A percentile compares a stretch with the other conserved stretches of the same genome.
Conservation (phyloP, 2,113 vertebrate species). For the Odontophorus gujanensis region DNA sequence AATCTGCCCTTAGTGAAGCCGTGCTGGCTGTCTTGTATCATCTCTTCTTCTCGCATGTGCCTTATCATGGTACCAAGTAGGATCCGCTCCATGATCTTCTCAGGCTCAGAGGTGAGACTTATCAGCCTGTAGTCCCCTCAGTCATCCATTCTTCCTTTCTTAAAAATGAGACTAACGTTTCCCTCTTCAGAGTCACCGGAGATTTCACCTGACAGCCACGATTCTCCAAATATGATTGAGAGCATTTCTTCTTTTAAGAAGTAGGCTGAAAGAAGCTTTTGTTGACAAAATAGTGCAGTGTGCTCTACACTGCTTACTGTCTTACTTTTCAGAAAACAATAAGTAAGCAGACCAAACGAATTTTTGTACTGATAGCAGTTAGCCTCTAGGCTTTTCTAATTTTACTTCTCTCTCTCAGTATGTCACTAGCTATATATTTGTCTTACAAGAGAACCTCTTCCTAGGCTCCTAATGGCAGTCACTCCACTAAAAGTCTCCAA, state of each 20-base stretch:
- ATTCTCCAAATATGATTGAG: no score
- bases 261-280: neutral
- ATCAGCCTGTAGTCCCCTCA: no score
- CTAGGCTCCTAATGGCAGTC: neutral
- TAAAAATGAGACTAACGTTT: no score
- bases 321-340: neutral
- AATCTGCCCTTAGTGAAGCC: no score
- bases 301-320: neutral
- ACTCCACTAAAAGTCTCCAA: neutral
- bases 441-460: fast-evolving
- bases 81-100: no score
- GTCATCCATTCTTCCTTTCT: no score
- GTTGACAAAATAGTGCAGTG: neutral
- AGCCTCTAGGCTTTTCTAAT: neutral
- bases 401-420: neutral
- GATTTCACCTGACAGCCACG: no score
- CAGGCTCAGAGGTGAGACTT: no score
- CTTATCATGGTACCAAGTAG: no score
- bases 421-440: neutral
- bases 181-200: no score
- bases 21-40: no score
- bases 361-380: neutral
- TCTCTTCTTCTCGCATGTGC: no score
- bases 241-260: neutral
- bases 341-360: neutral